A percentile compares a stretch with the other conserved stretches of the same genome.
These are phyloP conservation scores for Neodiprion pinetum DNA, from an alignment of 1,140 invertebrate genomes.

Conservation along the genomic window DNA sequence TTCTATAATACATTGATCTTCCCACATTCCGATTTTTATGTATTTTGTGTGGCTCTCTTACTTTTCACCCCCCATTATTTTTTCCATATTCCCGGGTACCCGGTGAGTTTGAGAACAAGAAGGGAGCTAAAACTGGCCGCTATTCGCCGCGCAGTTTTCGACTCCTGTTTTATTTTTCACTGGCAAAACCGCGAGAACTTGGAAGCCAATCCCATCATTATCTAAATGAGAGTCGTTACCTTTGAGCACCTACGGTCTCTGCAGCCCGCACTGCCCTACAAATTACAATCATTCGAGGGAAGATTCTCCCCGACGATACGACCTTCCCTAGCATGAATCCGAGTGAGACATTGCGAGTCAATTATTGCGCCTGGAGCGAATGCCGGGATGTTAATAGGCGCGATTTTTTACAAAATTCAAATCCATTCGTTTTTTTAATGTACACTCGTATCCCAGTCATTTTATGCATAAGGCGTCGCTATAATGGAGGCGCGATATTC, in stretches of 20 bases:
- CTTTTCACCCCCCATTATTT: too few species aligned
- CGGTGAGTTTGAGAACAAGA: not conserved
- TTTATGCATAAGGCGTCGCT: too few species aligned
- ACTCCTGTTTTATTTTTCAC: too few species aligned
- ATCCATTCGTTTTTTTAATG: too few species aligned
- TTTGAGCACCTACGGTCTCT: conserved; percentile 23
- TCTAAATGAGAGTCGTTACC: conserved; percentile 29
- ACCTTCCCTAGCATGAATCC: conserved; percentile 8
- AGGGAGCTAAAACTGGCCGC: not conserved
- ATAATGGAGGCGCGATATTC: too few species aligned
- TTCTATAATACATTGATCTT: too few species aligned
- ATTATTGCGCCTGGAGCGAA: not conserved
- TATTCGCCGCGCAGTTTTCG: not conserved
- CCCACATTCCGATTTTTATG: too few species aligned
- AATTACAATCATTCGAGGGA: conserved; percentile 29
- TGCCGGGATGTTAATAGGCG: not conserved
- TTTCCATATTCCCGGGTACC: not conserved
- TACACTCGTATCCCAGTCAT: too few species aligned
- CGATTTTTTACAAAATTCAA: too few species aligned
- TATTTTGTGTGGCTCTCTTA: too few species aligned
- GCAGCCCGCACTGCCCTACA: conserved; percentile 15
- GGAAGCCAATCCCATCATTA: conserved; percentile 31
- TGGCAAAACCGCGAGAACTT: conserved; percentile 1
- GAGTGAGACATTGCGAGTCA: conserved; percentile 26
- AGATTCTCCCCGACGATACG: not conserved